Conservation (phyloP, 1,140 invertebrate species). For the Pseudoatta argentina region DNA sequence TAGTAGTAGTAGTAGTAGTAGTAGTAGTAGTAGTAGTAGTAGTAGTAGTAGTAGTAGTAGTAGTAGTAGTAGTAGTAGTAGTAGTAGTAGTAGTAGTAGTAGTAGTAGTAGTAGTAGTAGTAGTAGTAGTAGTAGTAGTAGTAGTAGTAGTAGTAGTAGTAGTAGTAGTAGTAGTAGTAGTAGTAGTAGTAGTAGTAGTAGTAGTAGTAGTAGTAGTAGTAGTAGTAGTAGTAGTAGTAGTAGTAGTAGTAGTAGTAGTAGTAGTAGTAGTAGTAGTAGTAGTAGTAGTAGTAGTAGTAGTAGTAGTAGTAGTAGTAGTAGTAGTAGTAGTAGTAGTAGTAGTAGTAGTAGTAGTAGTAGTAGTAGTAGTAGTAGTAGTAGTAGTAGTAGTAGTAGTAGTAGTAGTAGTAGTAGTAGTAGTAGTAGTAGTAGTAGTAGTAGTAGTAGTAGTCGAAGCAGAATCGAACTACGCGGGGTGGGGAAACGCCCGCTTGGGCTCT, state of each 20-base stretch:
- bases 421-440: conserved; percentile 65
- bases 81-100: neutral
- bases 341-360: conserved; percentile 48
- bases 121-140: conserved; percentile 70
- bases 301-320: conserved; percentile 63
- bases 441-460: conserved; percentile 67
- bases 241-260: neutral
- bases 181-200: conserved; percentile 35
- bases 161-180: neutral
- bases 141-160: conserved; percentile 40
- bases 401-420: conserved; percentile 69
- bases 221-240: conserved; percentile 19
- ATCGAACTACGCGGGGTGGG: conserved; percentile 45
- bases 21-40: neutral
- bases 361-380: conserved; percentile 67
- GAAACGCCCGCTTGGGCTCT: conserved; percentile 54
- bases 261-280: conserved; percentile 13
- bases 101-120: conserved; percentile 45
- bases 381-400: conserved; percentile 42
- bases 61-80: neutral
- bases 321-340: neutral
- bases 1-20: conserved; percentile 66
- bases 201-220: conserved; percentile 3
- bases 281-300: conserved; percentile 66
- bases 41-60: conserved; percentile 41